Base-by-base conservation (phyloP, 2,888 invertebrate genomes). In the Polietes domitor region DNA sequence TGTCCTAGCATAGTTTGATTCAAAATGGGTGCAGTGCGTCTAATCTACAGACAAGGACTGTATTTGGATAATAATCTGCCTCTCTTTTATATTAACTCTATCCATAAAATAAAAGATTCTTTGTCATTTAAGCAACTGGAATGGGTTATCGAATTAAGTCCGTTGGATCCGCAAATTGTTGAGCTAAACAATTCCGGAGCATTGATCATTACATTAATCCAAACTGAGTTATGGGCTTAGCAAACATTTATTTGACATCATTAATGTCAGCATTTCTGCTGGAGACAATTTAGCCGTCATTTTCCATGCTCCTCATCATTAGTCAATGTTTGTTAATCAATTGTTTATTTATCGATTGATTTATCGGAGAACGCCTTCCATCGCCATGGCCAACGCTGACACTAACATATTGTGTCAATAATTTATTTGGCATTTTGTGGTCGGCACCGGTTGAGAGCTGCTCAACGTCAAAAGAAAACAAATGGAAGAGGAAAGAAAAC, bases 361-460 rank as follows among this genome's bases (percentile, higher is more conserved):
- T 72, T 68, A 72, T 50, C 37, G 55, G 19, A 6, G 58, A 37
- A 41, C 73, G 74, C 73, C 80, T 73, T 43, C n/a, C n/a, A n/a
- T 63, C 37, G 37, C 7, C 7, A 9, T 3, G 12, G 75, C 74
- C 73, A 77, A 83, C 77, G 41, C 73, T 70, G 72, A 73, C 81
- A 53, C 15, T 17, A 12, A 78, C 75, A 75, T 78, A 78, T 80
- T 76, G 68, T 68, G 19, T 50, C 76, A 81, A 81, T 84, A 78
- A 73, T 78, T 78, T 84, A 81, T 81, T 75, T 80, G 83, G 74
- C 80, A 74, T 53, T 61, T 47, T 63, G 50, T 70, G 70, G 15
- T 24, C 21, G 41, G 10, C 9, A 4, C 17, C 17, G 5, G 10
- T 24, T 53, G 24, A n/a, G 4, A 24, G 24, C 53, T 55, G 4